phyloP scores from a whole-genome alignment of 2,888 invertebrate genomes.

The Drosophila tripunctata region DNA sequence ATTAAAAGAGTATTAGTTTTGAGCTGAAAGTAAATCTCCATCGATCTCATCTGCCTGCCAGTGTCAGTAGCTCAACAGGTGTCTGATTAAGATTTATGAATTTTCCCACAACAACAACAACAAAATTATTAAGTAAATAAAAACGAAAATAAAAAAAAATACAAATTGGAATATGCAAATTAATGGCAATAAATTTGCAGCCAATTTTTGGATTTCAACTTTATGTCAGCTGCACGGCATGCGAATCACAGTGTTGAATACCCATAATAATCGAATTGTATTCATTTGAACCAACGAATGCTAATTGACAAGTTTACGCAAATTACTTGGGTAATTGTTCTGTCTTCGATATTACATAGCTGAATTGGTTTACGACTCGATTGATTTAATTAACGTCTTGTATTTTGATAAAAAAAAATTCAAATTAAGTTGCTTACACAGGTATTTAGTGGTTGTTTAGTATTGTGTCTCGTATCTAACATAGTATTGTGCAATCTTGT shows the following conservation, averaged over 20 bases:
- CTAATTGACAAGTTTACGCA: slow-evolving; percentile 24
- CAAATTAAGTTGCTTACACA: too few species aligned
- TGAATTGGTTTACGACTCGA: slow-evolving; percentile 9
- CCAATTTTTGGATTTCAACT: slow-evolving; percentile 12
- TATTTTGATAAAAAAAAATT: neutral
- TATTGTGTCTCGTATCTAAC: too few species aligned
- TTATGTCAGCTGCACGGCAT: slow-evolving; percentile 28
- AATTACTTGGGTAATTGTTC: slow-evolving; percentile 29
- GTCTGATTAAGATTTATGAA: slow-evolving; percentile 42
- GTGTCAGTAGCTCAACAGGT: slow-evolving; percentile 35
- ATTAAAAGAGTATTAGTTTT: slow-evolving; percentile 3
- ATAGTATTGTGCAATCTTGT: too few species aligned
- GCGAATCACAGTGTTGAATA: slow-evolving; percentile 1
- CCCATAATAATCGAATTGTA: neutral
- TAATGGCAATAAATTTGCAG: slow-evolving; percentile 3
- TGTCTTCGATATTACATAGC: slow-evolving; percentile 16
- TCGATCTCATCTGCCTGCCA: neutral
- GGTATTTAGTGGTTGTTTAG: too few species aligned
- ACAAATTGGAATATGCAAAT: slow-evolving; percentile 39
- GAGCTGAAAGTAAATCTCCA: slow-evolving; percentile 19
- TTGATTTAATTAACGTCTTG: neutral
- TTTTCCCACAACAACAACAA: slow-evolving; percentile 31
- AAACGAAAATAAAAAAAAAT: slow-evolving; percentile 4
- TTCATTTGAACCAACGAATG: neutral
- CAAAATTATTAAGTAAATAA: too few species aligned